Evolutionary conservation across 2,113 vertebrate species (phyloP), one percentile per base, ranked within the genome.

Genomic region (Glaucidium brasilianum): DNA sequence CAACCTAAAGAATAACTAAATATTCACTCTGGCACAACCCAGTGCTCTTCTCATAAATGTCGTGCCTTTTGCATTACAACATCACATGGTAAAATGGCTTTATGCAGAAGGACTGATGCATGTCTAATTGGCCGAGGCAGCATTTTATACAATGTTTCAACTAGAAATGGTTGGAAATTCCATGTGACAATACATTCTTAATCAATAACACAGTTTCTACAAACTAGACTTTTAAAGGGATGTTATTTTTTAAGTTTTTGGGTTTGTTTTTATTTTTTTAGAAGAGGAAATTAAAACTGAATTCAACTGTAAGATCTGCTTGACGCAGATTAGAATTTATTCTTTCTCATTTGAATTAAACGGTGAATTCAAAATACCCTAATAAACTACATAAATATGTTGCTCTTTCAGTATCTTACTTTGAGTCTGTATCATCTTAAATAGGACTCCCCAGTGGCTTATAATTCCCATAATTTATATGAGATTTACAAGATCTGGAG

Each of bases 1-100:
- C 95, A 92, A 97, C 95, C 96, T 94, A 92, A 97, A 97, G 84
- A 69, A 97, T 95, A 97, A 95, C 77, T 97, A 92, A 94, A 97
- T 96, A 97, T 89, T 97, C 96, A 49, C 34, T 88, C 87, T 93
- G 72, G 74, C 81, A 96, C n/a, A 89, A 88, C 63, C 43, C 14
- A 20, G 67, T 55, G 72, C 9, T 85, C 88, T 95, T 94, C 97
- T 96, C 78, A 80, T 94, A 83, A 94, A 34, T 39, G 71, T 45
- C 6, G 21, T 97, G 92, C 34, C 83, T 97, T 98, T 97, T 97
- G 87, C 95, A 95, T 96, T 96, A 97, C 91, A 92, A 93, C 78
- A 94, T 82, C 94, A 43, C 73, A 52, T 77, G 80, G 53, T 39
- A 32, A 95, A 96, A 92, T 59, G 56, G 53, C 76, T 90, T 92